Conservation (phyloP, 2,797 vertebrate species). For the Pipistrellus kuhlii region DNA sequence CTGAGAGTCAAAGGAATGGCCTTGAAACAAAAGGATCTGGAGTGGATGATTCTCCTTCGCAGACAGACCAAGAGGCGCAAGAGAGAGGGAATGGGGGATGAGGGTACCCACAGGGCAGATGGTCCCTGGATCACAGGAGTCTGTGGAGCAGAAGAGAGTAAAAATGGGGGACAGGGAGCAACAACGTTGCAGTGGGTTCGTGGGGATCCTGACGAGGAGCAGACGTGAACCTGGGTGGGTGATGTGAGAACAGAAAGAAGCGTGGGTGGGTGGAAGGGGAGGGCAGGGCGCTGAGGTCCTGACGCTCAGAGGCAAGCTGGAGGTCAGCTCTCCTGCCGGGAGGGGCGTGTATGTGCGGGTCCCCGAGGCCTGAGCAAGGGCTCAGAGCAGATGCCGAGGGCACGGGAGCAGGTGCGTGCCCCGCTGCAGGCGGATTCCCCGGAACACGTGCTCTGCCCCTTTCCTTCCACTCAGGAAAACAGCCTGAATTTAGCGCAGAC, state of each 20-base stretch:
- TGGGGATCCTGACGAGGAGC: not conserved
- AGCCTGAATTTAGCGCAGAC: constrained; percentile 68
- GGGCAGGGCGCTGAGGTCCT: not conserved
- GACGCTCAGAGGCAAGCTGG: constrained; percentile 36
- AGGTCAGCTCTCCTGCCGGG: not conserved
- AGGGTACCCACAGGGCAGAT: not conserved
- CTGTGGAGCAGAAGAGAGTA: not conserved
- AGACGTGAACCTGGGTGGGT: not conserved
- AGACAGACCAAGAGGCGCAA: constrained; percentile 1
- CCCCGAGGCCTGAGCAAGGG: not conserved
- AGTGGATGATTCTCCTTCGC: not conserved
- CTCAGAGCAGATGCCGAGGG: constrained; percentile 28
- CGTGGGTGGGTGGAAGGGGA: not conserved
- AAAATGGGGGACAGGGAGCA: not conserved
- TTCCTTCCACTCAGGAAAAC: constrained; percentile 39
- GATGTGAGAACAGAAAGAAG: not conserved
- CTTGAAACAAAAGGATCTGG: not conserved
- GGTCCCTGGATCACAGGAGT: not conserved
- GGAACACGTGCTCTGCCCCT: not conserved
- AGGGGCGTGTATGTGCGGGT: not conserved
- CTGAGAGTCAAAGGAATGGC: not conserved
- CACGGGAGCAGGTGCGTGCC: constrained; percentile 12
- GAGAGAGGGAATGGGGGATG: not conserved
- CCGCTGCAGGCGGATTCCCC: not conserved
- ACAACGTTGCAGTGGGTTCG: not conserved